phyloP scores from a whole-genome alignment of 2,113 vertebrate genomes.

The Neolamprologus caudopunctatus region DNA sequence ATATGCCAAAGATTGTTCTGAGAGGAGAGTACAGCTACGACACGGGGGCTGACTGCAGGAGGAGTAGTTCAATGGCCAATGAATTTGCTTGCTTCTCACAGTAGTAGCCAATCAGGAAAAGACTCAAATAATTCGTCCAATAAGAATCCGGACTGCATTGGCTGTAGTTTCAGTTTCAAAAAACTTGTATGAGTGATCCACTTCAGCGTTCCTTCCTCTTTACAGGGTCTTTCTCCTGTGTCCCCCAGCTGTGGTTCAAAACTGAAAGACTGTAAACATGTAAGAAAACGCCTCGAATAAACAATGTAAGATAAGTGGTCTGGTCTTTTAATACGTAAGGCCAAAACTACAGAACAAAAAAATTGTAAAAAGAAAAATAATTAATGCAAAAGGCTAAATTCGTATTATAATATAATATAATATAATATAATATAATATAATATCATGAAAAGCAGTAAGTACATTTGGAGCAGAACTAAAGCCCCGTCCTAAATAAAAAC shows the following conservation, averaged over 20 bases:
- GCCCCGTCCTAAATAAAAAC: neutral
- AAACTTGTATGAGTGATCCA: neutral
- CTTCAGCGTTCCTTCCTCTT: neutral
- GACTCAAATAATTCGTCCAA: slow-evolving; percentile 8
- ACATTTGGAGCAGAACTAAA: neutral
- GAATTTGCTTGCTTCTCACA: fast-evolving
- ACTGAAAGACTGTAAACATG: neutral
- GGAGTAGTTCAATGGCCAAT: slow-evolving; percentile 11
- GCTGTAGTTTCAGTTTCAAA: neutral
- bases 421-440: neutral
- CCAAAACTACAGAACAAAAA: neutral
- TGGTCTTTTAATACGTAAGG: neutral
- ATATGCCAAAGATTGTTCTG: slow-evolving; percentile 39
- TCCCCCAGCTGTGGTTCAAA: neutral
- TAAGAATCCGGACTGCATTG: neutral
- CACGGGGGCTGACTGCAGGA: neutral
- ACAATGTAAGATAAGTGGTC: neutral
- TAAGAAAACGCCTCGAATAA: neutral
- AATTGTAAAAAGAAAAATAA: neutral
- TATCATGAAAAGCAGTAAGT: neutral
- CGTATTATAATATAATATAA: neutral
- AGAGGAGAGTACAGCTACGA: neutral
- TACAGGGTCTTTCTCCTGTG: neutral
- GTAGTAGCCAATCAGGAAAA: neutral
- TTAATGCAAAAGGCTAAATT: neutral